A percentile compares a stretch with the other conserved stretches of the same genome.
Conservation (phyloP, 2,113 vertebrate species). For the Vicugna pacos region DNA sequence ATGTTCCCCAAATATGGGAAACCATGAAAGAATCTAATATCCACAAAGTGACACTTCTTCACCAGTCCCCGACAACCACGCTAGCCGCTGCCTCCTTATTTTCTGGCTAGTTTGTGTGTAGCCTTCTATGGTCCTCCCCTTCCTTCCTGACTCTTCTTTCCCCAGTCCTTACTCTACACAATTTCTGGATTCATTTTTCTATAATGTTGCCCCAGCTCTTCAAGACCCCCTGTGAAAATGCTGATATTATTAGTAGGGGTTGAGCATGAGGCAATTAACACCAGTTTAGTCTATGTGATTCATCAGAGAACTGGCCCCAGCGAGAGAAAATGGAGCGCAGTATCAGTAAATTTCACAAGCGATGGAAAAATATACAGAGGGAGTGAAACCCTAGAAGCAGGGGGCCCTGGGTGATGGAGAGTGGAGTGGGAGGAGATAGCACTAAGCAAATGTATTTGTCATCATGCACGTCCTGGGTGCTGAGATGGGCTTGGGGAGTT, state of each 20-base stretch:
- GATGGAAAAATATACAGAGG: not conserved
- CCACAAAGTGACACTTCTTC: not conserved
- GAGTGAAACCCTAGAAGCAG: not conserved
- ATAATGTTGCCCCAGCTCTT: not conserved
- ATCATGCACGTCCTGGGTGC: accelerated
- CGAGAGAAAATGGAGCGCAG: too few species aligned
- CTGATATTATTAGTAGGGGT: too few species aligned
- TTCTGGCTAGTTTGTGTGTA: accelerated
- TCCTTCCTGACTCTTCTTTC: not conserved
- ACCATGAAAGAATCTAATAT: not conserved
- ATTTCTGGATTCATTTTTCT: constrained; percentile 1
- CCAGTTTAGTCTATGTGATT: not conserved
- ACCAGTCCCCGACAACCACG: accelerated
- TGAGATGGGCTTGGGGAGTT: not conserved
- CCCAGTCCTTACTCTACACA: not conserved
- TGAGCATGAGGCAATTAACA: not conserved
- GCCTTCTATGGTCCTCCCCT: not conserved
- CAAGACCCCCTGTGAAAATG: not conserved
- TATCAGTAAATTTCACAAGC: not conserved
- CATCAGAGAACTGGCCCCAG: not conserved
- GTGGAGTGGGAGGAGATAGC: not conserved
- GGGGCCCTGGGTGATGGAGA: not conserved
- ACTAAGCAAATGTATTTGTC: not conserved
- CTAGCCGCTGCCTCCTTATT: not conserved
- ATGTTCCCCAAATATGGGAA: not conserved